phyloP scores from a whole-genome alignment of 2,797 vertebrate genomes.

The Hydrocynus forskahlii region DNA sequence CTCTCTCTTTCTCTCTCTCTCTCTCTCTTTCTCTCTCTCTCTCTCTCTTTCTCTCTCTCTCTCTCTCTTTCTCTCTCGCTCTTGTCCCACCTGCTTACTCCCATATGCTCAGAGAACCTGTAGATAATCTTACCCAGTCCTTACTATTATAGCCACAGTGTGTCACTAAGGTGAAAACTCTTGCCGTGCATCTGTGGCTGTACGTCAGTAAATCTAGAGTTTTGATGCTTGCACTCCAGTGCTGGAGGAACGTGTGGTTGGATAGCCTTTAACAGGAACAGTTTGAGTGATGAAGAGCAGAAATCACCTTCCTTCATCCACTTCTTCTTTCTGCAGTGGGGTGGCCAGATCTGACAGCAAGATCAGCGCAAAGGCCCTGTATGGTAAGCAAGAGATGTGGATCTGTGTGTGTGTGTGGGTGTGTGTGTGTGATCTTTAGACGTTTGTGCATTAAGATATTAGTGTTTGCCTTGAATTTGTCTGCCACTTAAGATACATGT shows the following conservation, averaged over 20 bases:
- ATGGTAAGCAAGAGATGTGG: slow-evolving; percentile 70
- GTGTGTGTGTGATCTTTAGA: neutral
- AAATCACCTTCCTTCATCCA: slow-evolving; percentile 62
- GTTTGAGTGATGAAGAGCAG: slow-evolving; percentile 73
- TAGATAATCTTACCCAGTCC: slow-evolving; percentile 68
- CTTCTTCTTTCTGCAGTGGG: slow-evolving; percentile 78
- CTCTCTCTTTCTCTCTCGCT: neutral
- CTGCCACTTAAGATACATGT: too few relatives aligned
- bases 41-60: slow-evolving; percentile 30
- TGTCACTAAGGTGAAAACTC: slow-evolving; percentile 15
- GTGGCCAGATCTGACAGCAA: slow-evolving; percentile 83
- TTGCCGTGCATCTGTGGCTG: neutral
- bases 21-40: slow-evolving; percentile 37
- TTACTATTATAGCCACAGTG: slow-evolving; percentile 49
- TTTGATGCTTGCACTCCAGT: slow-evolving; percentile 34
- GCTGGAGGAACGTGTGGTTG: slow-evolving; percentile 12
- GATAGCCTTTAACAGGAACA: slow-evolving; percentile 18
- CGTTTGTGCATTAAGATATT: neutral
- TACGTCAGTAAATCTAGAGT: neutral
- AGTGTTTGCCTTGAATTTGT: too few relatives aligned
- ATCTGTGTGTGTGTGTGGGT: slow-evolving; percentile 21
- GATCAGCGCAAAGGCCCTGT: slow-evolving; percentile 84
- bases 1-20: slow-evolving; percentile 41
- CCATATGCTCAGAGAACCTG: slow-evolving; percentile 64
- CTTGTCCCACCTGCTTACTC: slow-evolving; percentile 30